phyloP scores from a whole-genome alignment of 2,888 invertebrate genomes.

The Chirona hameri region DNA sequence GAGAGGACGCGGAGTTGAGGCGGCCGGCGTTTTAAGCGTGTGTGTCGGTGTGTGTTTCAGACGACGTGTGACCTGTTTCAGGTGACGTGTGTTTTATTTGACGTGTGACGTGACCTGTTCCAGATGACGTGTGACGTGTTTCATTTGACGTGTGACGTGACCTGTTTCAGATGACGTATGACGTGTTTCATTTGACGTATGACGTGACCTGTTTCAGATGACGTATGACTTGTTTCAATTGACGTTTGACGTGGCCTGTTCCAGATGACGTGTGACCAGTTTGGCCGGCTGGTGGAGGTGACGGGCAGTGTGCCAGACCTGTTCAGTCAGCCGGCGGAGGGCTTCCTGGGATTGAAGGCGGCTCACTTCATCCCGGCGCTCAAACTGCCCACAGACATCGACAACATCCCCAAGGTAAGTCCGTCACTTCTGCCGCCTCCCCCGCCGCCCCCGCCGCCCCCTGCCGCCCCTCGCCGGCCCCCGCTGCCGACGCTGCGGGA shows the following conservation, averaged over 20 bases:
- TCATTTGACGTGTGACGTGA: no score
- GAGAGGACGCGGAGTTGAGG: no score
- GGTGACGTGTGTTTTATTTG: not conserved
- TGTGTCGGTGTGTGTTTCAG: no score
- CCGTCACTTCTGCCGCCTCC: not conserved
- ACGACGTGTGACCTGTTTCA: no score
- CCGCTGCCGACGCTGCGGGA: not conserved
- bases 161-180: constrained; percentile 2
- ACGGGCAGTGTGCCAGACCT: not conserved
- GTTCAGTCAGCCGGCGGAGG: not conserved
- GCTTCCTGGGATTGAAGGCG: not conserved
- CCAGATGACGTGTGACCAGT: not conserved
- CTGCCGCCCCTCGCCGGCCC: not conserved
- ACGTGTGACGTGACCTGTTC: not conserved
- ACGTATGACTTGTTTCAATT: not conserved
- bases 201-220: not conserved
- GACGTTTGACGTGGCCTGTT: no score
- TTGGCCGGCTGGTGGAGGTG: not conserved
- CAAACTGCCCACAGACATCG: not conserved
- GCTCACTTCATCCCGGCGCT: not conserved
- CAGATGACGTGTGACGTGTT: not conserved
- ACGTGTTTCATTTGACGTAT: not conserved
- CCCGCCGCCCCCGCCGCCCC: no score
- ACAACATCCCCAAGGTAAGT: not conserved
- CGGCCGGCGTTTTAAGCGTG: no score